Evolutionary conservation across 2,888 invertebrate species (phyloP).

Genomic region (Atethmia centrago): DNA sequence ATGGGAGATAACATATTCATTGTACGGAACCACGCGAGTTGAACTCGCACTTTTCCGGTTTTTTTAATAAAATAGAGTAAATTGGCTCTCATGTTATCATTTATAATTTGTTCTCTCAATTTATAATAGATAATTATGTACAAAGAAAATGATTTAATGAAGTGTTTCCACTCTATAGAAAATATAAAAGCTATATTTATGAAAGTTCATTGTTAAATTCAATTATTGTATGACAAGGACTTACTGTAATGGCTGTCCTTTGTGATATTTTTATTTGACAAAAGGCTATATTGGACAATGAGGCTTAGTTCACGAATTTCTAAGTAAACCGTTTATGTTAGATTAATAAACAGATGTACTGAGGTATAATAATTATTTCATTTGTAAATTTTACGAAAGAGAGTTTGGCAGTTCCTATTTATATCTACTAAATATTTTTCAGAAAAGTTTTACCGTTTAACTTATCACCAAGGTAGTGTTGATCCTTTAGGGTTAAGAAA

Average conservation of each 20-base stretch:
- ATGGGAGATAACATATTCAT: too few relatives aligned
- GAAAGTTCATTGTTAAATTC: conserved; percentile 25
- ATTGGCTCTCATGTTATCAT: neutral
- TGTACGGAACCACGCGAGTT: too few relatives aligned
- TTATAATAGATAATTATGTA: neutral
- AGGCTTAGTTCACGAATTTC: conserved; percentile 23
- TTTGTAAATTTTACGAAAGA: neutral
- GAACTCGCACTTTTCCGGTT: too few relatives aligned
- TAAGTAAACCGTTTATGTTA: conserved; percentile 6
- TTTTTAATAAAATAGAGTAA: too few relatives aligned
- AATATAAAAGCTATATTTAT: conserved; percentile 18
- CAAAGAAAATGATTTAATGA: conserved; percentile 21
- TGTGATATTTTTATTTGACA: conserved; percentile 33
- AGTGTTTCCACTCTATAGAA: conserved; percentile 27
- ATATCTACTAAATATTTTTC: neutral
- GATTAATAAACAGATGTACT: neutral
- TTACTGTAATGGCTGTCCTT: conserved; percentile 20
- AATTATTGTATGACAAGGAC: conserved; percentile 41
- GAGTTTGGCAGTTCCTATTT: neutral
- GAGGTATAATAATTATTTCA: neutral
- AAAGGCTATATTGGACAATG: too few relatives aligned
- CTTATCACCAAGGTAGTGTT: neutral
- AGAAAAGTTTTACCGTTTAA: neutral
- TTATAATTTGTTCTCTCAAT: conserved; percentile 17
- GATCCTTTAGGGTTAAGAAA: neutral